Evolutionary conservation across 2,113 vertebrate species (phyloP).

Genomic region (Stigmatopora argus): DNA sequence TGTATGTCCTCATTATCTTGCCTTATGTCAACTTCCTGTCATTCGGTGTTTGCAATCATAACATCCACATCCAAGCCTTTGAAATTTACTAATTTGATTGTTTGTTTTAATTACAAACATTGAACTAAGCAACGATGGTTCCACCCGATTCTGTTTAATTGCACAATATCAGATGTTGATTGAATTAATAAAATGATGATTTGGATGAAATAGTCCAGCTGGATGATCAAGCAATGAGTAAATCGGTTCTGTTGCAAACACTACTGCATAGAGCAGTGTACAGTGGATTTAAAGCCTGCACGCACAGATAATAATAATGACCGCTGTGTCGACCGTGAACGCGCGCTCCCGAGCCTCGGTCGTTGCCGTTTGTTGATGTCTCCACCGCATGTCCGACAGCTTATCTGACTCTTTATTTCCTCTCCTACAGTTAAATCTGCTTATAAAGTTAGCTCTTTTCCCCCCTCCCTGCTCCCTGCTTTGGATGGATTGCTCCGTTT

Average conservation of each 20-base stretch:
- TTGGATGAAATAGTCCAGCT: background rate
- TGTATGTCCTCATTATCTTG: no score
- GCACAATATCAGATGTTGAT: background rate
- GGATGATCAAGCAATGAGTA: slow-evolving; percentile 15
- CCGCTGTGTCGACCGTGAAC: slow-evolving; percentile 58
- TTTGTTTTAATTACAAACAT: no score
- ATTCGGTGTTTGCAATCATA: no score
- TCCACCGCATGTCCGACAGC: slow-evolving; percentile 45
- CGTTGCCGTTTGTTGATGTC: slow-evolving; percentile 49
- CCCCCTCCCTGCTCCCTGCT: slow-evolving; percentile 6
- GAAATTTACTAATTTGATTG: no score
- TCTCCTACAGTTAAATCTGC: background rate
- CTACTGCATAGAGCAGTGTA: slow-evolving; percentile 41
- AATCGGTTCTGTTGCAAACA: slow-evolving; percentile 13
- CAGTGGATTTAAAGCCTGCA: slow-evolving; percentile 45
- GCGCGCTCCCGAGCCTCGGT: slow-evolving; percentile 53
- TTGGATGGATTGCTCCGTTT: slow-evolving; percentile 55
- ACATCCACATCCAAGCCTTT: no score
- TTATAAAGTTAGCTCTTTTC: slow-evolving; percentile 14
- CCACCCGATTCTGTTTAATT: background rate
- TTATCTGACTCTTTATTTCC: slow-evolving; percentile 26
- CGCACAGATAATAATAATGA: slow-evolving; percentile 50
- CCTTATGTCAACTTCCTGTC: no score
- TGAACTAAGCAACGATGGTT: no score
- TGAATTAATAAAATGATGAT: background rate